Base-by-base conservation (phyloP, 2,888 invertebrate species). In the Automeris io region DNA sequence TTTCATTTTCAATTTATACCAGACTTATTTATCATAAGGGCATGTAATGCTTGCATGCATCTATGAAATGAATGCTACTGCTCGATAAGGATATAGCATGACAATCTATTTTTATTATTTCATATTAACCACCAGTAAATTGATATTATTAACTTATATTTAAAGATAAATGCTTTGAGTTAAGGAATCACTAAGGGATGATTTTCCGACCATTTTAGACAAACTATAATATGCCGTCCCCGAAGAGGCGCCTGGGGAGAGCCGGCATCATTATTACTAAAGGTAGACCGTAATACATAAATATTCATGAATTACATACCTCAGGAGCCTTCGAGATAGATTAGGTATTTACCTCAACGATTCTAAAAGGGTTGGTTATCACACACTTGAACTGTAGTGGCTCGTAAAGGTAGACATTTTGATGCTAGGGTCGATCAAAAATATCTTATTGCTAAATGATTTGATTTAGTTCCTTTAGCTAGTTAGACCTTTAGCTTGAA, bases 331-430 rank as follows among this genome's bases (percentile, higher is more conserved):
- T 13, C 16, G 16, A 31, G 11, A 31, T 31, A 22, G 18, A 37
- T 21, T 36, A 36, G 21, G 21, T 21, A 29, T 26, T 36, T 36
- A 36, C 21, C 29, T 31, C 21, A 9, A 35, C 26, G 2, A 16
- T 29, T 8, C 8, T 16, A 29, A 29, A 29, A 29, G 29, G 29
- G 16, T 29, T 13, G 5, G 13, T 26, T 26, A 26, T 26, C 26
- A 16, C 12, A 12, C 25, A 12, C 25, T 26, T 26, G 6, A 26
- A 26, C 25, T 12, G 25, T 24, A 24, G n/a, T 11, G 11, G 4
- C 11, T 24, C 24, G 11, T 24, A 2, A 24, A 24, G 9, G 24
- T 4, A 11, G 11, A n/a, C 5, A 24, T 24, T 24, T 5, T 24
- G 11, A 24, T 24, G 11, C 24, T n/a, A n/a, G n/a, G n/a, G n/a